Conservation (phyloP, 2,888 invertebrate species). For the Ichneumoninae sp. region DNA sequence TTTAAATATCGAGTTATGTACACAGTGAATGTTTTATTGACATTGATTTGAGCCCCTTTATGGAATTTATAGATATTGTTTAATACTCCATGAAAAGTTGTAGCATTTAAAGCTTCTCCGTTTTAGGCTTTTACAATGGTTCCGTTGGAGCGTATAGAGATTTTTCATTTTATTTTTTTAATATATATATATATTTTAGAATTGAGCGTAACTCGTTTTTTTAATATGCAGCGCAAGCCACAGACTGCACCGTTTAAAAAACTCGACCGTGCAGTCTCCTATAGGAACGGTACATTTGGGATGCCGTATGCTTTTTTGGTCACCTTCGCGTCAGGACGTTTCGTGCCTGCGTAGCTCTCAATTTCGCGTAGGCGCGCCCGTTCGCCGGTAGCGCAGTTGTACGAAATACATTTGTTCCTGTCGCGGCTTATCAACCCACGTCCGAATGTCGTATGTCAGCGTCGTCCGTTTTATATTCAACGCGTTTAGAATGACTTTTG, state of each 20-base stretch:
- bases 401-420: conserved; percentile 66
- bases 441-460: conserved; percentile 67
- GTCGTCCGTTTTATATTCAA: conserved; percentile 65
- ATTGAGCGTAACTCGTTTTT: neutral
- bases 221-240: neutral
- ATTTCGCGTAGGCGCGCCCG: conserved; percentile 60
- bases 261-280: neutral
- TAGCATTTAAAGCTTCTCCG: no score
- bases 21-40: no score
- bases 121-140: no score
- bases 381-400: conserved; percentile 57
- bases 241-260: neutral
- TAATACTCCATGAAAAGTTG: no score
- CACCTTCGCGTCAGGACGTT: conserved; percentile 20
- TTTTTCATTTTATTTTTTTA: neutral
- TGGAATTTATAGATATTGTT: no score
- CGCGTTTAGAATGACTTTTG: conserved; percentile 64
- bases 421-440: conserved; percentile 66
- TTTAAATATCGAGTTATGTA: neutral
- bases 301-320: conserved; percentile 45
- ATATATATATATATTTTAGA: neutral
- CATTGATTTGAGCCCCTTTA: no score
- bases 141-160: no score
- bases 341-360: conserved; percentile 28
- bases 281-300: conserved; percentile 19